These are phyloP conservation scores for Stomatorhinus walkeri DNA, from an alignment of 2,797 vertebrate species.

Conservation along the genomic window DNA sequence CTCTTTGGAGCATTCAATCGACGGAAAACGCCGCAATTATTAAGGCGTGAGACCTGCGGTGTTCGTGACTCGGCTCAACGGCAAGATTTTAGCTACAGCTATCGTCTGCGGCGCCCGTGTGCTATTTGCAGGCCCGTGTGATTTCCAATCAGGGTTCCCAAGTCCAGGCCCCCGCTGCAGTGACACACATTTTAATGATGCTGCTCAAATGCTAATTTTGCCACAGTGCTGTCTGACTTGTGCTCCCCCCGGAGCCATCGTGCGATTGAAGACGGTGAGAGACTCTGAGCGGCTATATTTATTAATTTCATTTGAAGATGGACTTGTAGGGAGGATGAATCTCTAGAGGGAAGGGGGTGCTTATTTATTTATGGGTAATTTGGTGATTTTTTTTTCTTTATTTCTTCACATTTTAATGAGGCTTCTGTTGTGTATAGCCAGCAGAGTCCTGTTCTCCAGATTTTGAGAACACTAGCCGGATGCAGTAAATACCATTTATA, in stretches of 20 bases:
- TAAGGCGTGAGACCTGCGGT: background rate
- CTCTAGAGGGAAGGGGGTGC: constrained; percentile 22
- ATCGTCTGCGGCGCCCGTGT: background rate
- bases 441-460: constrained; percentile 27
- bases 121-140: background rate
- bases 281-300: constrained; percentile 31
- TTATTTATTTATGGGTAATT: constrained; percentile 35
- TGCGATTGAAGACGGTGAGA: constrained; percentile 29
- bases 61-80: background rate
- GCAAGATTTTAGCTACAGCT: background rate
- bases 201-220: constrained; percentile 44
- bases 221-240: constrained; percentile 41
- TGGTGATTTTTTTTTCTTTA: constrained; percentile 30
- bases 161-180: background rate
- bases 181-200: constrained; percentile 38
- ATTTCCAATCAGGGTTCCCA: background rate
- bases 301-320: constrained; percentile 38
- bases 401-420: constrained; percentile 52
- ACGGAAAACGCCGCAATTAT: background rate
- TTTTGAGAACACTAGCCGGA: background rate
- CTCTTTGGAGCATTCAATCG: background rate
- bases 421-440: constrained; percentile 31
- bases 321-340: constrained; percentile 27
- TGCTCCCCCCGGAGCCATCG: constrained; percentile 27
- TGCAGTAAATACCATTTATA: background rate